Evolutionary conservation across 2,888 invertebrate genomes (phyloP).

Genomic region (Escarpia spicata): DNA sequence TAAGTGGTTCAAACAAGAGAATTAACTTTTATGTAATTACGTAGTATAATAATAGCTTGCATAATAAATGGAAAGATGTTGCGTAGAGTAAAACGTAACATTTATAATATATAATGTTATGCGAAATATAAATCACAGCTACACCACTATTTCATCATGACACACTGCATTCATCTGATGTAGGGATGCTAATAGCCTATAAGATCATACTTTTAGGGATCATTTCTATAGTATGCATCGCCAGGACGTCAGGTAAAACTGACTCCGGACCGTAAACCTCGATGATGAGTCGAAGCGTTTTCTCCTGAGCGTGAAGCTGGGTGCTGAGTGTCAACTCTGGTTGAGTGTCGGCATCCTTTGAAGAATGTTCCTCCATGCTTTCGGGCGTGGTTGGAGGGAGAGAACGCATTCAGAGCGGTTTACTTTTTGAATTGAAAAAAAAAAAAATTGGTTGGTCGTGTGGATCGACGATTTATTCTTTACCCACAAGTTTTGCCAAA

Average conservation of each 20-base stretch:
- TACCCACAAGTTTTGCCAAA: too few species aligned
- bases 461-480: too few species aligned
- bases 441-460: too few species aligned
- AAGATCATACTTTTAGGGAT: constrained; percentile 16
- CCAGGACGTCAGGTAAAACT: constrained; percentile 16
- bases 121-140: background rate
- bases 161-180: background rate
- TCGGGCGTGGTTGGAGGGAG: background rate
- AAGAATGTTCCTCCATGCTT: background rate
- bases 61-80: background rate
- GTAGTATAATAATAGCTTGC: background rate
- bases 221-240: constrained; percentile 13
- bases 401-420: constrained; percentile 6
- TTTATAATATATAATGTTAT: background rate
- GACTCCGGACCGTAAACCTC: constrained; percentile 16
- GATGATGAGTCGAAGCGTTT: constrained; percentile 16
- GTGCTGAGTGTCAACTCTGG: background rate
- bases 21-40: background rate
- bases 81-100: background rate
- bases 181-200: background rate
- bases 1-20: background rate
- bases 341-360: background rate
- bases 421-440: background rate
- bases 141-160: background rate
- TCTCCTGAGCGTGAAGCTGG: constrained; percentile 3